Base-by-base conservation (phyloP, 2,888 invertebrate genomes). In the Sesamia inferens region DNA sequence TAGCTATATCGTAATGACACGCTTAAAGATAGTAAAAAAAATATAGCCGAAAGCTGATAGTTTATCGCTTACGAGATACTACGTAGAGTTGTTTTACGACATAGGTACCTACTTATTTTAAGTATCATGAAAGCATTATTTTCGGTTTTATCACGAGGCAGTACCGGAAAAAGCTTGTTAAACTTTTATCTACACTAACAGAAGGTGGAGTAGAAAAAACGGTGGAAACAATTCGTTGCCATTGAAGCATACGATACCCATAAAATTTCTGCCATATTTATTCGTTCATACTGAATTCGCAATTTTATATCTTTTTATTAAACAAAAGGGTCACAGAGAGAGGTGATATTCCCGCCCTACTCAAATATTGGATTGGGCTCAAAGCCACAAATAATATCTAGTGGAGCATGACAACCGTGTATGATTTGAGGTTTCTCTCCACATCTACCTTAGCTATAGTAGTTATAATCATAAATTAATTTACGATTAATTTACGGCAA, bases 351-450 rank as follows among this genome's bases (percentile, higher is more conserved):
- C 48, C 16, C 24, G 19, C 24, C 19, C 16, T 39, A 64, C 48
- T 81, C 66, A 62, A 71, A 59, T 79, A 79, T 81, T 72, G 31
- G 65, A 24, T 64, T 59, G 58, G 66, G 76, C 14, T 58, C 70
- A 54, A 66, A 81, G 51, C 74, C 79, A 16, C 79, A 78, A 80
- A 78, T 74, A 82, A 78, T 70, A 57, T 58, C 19, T 22, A 69
- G n/a, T 78, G 55, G 48, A 78, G 68, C 61, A 69, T 66, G 55
- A 57, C 62, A 55, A 44, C 55, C 44, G 55, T 48, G 11, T 57
- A 64, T 64, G 78, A 63, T 72, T 81, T 81, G 31, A n/a, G 67
- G 63, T 64, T 79, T 71, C 54, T 55, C 14, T n/a, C 54, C 6
- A 13, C n/a, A 54, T 11, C 51, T 54, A 61, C 42, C 48, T 47